A percentile compares a stretch with the other conserved stretches of the same genome.
Evolutionary conservation across 2,888 invertebrate species (phyloP).

Genomic region (Noctua pronuba): DNA sequence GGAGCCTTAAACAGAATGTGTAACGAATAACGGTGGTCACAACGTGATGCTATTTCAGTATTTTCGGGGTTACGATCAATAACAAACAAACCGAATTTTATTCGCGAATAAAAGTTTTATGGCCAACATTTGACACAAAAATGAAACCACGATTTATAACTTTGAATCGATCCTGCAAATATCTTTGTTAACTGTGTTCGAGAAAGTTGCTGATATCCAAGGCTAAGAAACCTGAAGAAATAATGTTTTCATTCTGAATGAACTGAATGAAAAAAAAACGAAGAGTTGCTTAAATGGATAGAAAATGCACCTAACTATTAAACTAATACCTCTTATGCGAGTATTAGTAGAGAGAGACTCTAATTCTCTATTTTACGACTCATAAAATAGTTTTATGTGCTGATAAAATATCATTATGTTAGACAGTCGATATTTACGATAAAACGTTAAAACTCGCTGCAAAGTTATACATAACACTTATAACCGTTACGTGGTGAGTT

Average conservation of each 20-base stretch:
- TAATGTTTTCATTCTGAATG: not conserved
- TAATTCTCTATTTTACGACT: constrained; percentile 31
- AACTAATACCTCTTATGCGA: constrained; percentile 27
- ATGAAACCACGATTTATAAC: constrained; percentile 12
- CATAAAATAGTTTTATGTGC: constrained; percentile 47
- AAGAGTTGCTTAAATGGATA: not conserved
- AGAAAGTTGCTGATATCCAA: not conserved
- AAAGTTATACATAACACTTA: not conserved
- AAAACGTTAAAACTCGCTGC: constrained; percentile 8
- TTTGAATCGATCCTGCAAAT: constrained; percentile 4
- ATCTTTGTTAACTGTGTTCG: not conserved
- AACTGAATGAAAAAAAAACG: constrained; percentile 1
- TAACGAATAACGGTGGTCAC: constrained; percentile 64
- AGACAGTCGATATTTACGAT: constrained; percentile 44
- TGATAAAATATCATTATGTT: constrained; percentile 37
- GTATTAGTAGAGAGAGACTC: constrained; percentile 22
- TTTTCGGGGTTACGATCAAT: constrained; percentile 41
- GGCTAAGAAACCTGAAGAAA: not conserved
- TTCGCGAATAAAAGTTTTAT: constrained; percentile 33
- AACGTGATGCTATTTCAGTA: constrained; percentile 69
- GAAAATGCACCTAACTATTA: constrained; percentile 19
- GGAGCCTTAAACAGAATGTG: constrained; percentile 44
- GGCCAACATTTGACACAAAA: constrained; percentile 32
- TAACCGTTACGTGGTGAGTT: not conserved
- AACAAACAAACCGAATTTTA: constrained; percentile 25